Evolutionary conservation across 2,797 vertebrate genomes (phyloP), one percentile per base, ranked within the genome.

Genomic region (Sebastiscus tertius): DNA sequence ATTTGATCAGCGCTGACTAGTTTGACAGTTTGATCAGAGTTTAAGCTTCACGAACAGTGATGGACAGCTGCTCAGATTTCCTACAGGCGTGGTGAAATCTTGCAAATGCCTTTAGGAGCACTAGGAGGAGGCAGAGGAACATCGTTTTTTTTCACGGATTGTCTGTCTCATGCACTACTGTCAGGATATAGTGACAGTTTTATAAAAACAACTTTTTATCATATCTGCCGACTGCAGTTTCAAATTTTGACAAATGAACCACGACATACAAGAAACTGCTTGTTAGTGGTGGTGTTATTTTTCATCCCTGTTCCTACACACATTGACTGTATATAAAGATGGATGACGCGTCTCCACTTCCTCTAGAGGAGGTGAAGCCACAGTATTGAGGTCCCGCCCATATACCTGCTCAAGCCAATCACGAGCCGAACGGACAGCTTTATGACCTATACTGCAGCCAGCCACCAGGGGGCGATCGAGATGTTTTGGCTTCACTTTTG

Each of bases 281-380:
- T 69, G 7, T 73, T 42, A 39, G 6, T 66, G 16, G 13, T 39
- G 10, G 22, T 34, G 26, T 36, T 61, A 79, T 26, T 62, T 16
- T 49, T 36, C 67, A 85, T 83, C 79, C 1, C 80, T 91, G 55
- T 83, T 90, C 87, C 83, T 72, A 77, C 71, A 74, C 5, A 49
- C 46, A 49, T 49, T 9, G 46, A 49, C 18, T 49, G 3, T 49
- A 49, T 49, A 49, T 20, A 49, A 20, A 20, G 16, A 49, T 49
- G 46, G 46, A 49, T 0, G 16, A 49, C 1, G 3, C 18, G 18
- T 8, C 46, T 49, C 46, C 46, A 49, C 1, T 2, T 46, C 14
- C 42, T 46, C 16, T 13, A 16, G 13, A 8, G 46, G 16, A 16
- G 46, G 46, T 3, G 18, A 18, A 18, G 46, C 1, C 16, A 20